phyloP scores from a whole-genome alignment of 2,888 invertebrate species.

The Palloptera scutellata region DNA sequence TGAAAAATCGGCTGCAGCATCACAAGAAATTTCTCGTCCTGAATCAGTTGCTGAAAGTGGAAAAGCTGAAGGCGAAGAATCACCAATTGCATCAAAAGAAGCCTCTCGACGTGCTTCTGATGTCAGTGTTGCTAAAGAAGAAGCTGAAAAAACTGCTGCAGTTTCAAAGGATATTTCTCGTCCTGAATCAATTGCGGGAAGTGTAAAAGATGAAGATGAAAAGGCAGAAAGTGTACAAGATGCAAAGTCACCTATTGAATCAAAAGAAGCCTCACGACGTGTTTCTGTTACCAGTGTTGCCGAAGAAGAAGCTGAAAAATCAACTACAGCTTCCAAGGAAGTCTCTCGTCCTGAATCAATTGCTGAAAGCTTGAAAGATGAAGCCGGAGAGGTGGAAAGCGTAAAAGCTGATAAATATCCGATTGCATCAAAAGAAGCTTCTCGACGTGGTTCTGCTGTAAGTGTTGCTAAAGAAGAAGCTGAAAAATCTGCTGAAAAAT shows the following conservation, averaged over 20 bases:
- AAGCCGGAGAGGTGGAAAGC: constrained; percentile 17
- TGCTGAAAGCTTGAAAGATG: constrained; percentile 21
- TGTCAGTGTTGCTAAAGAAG: constrained; percentile 34
- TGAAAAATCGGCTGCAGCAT: constrained; percentile 22
- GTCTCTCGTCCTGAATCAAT: constrained; percentile 37
- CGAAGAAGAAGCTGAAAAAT: constrained; percentile 24
- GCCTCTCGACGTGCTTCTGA: constrained; percentile 52
- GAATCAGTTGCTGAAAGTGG: constrained; percentile 22
- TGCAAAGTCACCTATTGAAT: constrained; percentile 8
- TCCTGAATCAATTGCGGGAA: constrained; percentile 24
- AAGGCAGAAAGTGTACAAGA: constrained; percentile 26
- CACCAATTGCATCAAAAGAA: constrained; percentile 21
- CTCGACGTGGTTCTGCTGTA: constrained; percentile 26
- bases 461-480: constrained; percentile 30
- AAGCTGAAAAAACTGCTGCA: background rate
- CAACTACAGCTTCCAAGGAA: constrained; percentile 37
- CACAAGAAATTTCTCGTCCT: constrained; percentile 26
- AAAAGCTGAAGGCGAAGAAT: constrained; percentile 3
- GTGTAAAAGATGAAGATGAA: constrained; percentile 34
- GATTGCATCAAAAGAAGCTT: constrained; percentile 31
- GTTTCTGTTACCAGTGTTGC: constrained; percentile 30
- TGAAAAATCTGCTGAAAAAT: background rate
- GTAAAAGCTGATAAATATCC: constrained; percentile 35
- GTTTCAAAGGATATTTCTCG: constrained; percentile 25
- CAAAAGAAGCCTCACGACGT: constrained; percentile 51